Evolutionary conservation across 2,797 vertebrate genomes (phyloP).

Genomic region (Melanotaenia boesemani): DNA sequence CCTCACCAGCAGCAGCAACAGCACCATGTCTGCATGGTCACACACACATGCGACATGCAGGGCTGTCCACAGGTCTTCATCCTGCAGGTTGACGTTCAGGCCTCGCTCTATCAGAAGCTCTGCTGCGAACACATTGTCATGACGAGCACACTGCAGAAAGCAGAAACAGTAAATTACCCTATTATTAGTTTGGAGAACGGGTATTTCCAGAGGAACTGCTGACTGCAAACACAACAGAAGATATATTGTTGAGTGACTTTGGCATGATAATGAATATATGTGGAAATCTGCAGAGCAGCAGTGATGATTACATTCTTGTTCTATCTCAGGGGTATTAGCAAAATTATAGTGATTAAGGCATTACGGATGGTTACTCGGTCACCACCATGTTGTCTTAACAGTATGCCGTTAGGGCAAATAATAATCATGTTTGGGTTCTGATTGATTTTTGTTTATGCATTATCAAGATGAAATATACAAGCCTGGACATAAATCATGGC

Average conservation of each 20-base stretch:
- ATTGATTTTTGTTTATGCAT: neutral
- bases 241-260: conserved; percentile 11
- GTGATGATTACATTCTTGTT: conserved; percentile 11
- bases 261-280: conserved; percentile 7
- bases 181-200: neutral
- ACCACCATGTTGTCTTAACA: neutral
- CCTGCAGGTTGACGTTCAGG: conserved; percentile 92
- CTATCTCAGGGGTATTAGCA: neutral
- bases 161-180: conserved; percentile 2
- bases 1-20: conserved; percentile 92
- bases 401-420: conserved; percentile 1
- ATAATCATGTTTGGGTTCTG: neutral
- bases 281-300: conserved; percentile 16
- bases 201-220: conserved; percentile 1
- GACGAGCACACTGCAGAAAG: conserved; percentile 89
- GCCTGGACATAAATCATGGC: too few relatives aligned
- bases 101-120: conserved; percentile 93
- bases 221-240: conserved; percentile 12
- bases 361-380: neutral
- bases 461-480: neutral
- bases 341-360: conserved; percentile 5
- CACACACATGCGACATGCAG: conserved; percentile 93
- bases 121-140: conserved; percentile 93
- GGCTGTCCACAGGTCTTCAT: conserved; percentile 95
- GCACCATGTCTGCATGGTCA: conserved; percentile 90